These are phyloP conservation scores for Aythya baeri DNA, from an alignment of 2,113 vertebrate species.

Conservation along the genomic window DNA sequence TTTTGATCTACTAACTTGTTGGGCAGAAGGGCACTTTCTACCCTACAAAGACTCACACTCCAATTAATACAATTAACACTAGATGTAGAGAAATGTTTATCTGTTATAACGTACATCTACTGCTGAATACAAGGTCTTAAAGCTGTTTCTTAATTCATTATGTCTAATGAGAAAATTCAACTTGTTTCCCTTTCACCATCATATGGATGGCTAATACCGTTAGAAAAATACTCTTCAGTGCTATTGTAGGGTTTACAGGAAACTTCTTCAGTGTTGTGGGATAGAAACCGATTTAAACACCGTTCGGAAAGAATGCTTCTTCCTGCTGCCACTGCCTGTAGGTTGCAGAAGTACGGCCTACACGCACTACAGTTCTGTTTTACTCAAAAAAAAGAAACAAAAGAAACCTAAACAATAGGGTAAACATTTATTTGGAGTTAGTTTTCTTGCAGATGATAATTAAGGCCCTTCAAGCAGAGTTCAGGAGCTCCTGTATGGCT, in stretches of 20 bases:
- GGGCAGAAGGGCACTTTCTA: slow-evolving; percentile 71
- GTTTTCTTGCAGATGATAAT: slow-evolving; percentile 77
- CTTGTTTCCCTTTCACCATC: slow-evolving; percentile 73
- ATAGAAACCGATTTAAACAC: slow-evolving; percentile 57
- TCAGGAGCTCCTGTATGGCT: slow-evolving; percentile 96
- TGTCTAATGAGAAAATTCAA: slow-evolving; percentile 72
- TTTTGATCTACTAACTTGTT: slow-evolving; percentile 69
- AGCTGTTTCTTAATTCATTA: slow-evolving; percentile 72
- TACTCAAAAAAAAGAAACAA: slow-evolving; percentile 84
- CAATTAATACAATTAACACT: slow-evolving; percentile 73
- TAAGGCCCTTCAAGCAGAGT: slow-evolving; percentile 88
- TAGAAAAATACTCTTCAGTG: slow-evolving; percentile 85
- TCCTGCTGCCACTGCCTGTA: slow-evolving; percentile 64
- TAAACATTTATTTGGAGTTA: slow-evolving; percentile 86
- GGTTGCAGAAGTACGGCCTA: slow-evolving; percentile 76
- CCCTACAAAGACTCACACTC: slow-evolving; percentile 75
- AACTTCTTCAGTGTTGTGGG: slow-evolving; percentile 58
- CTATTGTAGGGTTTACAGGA: slow-evolving; percentile 71
- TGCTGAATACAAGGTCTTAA: slow-evolving; percentile 69
- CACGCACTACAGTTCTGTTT: slow-evolving; percentile 78
- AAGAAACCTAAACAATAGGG: slow-evolving; percentile 87
- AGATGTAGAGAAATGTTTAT: slow-evolving; percentile 73
- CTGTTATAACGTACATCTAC: slow-evolving; percentile 71
- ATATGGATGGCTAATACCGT: slow-evolving; percentile 65
- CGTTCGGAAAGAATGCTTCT: slow-evolving; percentile 57